Conservation (phyloP, 37 sponge, comb jelly and placozoan species). For the Spongia lamella region DNA sequence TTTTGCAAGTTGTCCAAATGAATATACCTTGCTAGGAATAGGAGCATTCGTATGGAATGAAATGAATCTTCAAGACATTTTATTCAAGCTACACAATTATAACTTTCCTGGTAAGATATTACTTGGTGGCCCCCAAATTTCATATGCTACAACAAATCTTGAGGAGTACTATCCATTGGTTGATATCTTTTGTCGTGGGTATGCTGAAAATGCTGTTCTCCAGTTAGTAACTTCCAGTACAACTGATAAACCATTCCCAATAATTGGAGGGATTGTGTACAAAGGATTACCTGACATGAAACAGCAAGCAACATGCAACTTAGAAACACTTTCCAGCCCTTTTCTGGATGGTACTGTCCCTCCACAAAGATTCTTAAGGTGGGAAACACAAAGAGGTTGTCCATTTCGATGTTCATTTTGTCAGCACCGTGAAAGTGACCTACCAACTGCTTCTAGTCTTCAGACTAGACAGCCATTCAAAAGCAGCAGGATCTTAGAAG, state of each 20-base stretch:
- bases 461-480: background rate
- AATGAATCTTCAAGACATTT: too few relatives aligned
- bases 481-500: too few relatives aligned
- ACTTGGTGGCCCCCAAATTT: conserved; percentile 28
- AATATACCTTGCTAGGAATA: too few relatives aligned
- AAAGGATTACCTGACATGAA: conserved; percentile 12
- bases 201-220: conserved; percentile 24
- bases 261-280: conserved; percentile 14
- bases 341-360: conserved; percentile 13
- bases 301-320: conserved; percentile 20
- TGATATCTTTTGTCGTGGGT: conserved; percentile 32
- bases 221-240: background rate
- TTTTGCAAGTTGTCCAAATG: too few relatives aligned
- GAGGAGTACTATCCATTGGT: conserved; percentile 15
- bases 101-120: conserved; percentile 17
- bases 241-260: background rate
- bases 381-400: conserved; percentile 21
- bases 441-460: conserved; percentile 2
- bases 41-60: too few relatives aligned
- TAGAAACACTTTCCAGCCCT: conserved; percentile 19
- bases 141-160: background rate
- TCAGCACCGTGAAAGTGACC: conserved; percentile 22
- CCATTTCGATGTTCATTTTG: conserved; percentile 24
- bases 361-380: conserved; percentile 9
- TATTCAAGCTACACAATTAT: conserved; percentile 8